Evolutionary conservation across 2,888 invertebrate species (phyloP), one percentile per base, ranked within the genome.

Genomic region (Rhingia rostrata): DNA sequence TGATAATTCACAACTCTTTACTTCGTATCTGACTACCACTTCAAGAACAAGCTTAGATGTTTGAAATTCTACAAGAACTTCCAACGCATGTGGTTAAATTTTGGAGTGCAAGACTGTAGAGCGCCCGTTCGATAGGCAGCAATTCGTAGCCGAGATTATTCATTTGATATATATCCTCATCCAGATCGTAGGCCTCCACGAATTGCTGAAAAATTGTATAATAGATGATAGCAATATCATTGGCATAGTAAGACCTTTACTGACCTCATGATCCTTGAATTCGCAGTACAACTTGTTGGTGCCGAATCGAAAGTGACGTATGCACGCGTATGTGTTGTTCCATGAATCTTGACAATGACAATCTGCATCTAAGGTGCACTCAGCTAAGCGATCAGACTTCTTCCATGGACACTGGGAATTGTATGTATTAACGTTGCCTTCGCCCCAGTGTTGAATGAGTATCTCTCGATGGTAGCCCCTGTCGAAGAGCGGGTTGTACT

Each of bases 271-370:
- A 86, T 93, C 93, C 1, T 85, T 82, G 83, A 93, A 93, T 83
- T 92, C 90, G 84, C 93, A 93, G 87, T 91, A 92, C 43, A 93
- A 88, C 51, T 91, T 89, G 87, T 91, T 87, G 4, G 88, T 87
- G 6, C 87, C 86, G 63, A 92, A 88, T 0, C 93, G 93, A 58
- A 97, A 90, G 87, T 94, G 93, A 37, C 97, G 91, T n/a, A 97
- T 88, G 88, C 97, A 98, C 0, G 92, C 92, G 88, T 94, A 98
- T 0, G 97, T 97, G 89, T 98, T 98, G 90, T 98, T 98, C 87
- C 91, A 93, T 0, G 95, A 92, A 90, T 98, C 97, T 89, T 97
- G 95, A 88, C 97, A 98, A 88, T 97, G 97, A 90, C 97, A 98
- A 54, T 93, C 94, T 85, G 93, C 94, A 7, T 93, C 92, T 4